These are phyloP conservation scores for Nymphalis io DNA, from an alignment of 1,140 invertebrate genomes.

Conservation along the genomic window DNA sequence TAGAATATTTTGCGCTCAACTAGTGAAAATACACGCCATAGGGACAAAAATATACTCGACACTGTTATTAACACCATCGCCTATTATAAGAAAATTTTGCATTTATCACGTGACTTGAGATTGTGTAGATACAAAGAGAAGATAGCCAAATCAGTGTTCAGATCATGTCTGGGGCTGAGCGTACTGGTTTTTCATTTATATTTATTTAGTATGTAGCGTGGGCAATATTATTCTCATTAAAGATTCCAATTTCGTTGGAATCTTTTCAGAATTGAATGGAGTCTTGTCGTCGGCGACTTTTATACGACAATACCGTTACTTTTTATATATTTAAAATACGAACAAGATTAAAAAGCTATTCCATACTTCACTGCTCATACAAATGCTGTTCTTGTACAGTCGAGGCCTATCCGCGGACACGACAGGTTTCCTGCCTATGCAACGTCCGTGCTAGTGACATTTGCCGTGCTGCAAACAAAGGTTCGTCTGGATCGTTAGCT, in stretches of 20 bases:
- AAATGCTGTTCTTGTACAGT: background rate
- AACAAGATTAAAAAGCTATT: background rate
- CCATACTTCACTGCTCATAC: background rate
- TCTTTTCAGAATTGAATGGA: slow-evolving; percentile 31
- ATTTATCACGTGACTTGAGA: background rate
- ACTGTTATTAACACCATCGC: too few relatives aligned
- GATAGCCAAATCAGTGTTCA: background rate
- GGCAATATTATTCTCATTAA: slow-evolving; percentile 33
- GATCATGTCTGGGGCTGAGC: slow-evolving; percentile 10
- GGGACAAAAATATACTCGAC: too few relatives aligned
- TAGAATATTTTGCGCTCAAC: too few relatives aligned
- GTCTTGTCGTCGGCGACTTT: background rate
- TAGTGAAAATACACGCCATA: too few relatives aligned
- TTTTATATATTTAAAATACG: background rate
- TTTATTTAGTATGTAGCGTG: slow-evolving; percentile 13
- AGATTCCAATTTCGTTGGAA: slow-evolving; percentile 36
- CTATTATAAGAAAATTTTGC: background rate
- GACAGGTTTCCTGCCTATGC: slow-evolving; percentile 14
- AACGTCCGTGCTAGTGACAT: slow-evolving; percentile 22
- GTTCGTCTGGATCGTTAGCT: slow-evolving; percentile 32
- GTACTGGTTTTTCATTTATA: background rate
- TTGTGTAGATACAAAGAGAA: background rate
- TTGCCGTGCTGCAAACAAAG: slow-evolving; percentile 25
- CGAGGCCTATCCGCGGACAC: slow-evolving; percentile 1
- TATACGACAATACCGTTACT: background rate